Conservation (phyloP, 2,888 invertebrate genomes). For the Deilephila porcellus region DNA sequence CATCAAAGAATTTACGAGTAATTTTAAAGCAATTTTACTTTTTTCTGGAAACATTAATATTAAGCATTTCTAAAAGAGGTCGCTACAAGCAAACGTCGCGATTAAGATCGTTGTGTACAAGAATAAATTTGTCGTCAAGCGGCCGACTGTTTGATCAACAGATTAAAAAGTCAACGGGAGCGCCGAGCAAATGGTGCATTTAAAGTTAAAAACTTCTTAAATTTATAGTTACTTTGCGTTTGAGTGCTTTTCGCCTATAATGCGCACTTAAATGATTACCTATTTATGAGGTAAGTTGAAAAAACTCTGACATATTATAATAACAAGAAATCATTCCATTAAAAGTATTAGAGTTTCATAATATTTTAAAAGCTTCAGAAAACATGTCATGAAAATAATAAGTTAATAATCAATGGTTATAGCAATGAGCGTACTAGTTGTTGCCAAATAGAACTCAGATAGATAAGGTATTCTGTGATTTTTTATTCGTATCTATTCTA, state of each 20-base stretch:
- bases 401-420: too few relatives aligned
- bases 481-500: too few relatives aligned
- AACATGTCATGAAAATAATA: too few relatives aligned
- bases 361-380: too few relatives aligned
- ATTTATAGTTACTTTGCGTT: constrained; percentile 41
- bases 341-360: background rate
- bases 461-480: too few relatives aligned
- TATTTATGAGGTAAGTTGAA: constrained; percentile 34
- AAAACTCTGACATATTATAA: background rate
- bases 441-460: too few relatives aligned
- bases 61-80: constrained; percentile 42
- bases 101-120: constrained; percentile 74
- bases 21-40: constrained; percentile 19
- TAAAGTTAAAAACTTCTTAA: constrained; percentile 57
- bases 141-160: constrained; percentile 74
- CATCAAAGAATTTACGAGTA: background rate
- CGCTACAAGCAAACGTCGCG: constrained; percentile 36
- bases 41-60: constrained; percentile 18
- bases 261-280: constrained; percentile 40
- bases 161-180: constrained; percentile 72
- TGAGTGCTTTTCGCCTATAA: constrained; percentile 26
- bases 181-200: constrained; percentile 66
- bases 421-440: too few relatives aligned
- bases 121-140: constrained; percentile 79
- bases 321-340: background rate